Evolutionary conservation across 2,888 invertebrate genomes (phyloP).

Genomic region (Baronia brevicornis): DNA sequence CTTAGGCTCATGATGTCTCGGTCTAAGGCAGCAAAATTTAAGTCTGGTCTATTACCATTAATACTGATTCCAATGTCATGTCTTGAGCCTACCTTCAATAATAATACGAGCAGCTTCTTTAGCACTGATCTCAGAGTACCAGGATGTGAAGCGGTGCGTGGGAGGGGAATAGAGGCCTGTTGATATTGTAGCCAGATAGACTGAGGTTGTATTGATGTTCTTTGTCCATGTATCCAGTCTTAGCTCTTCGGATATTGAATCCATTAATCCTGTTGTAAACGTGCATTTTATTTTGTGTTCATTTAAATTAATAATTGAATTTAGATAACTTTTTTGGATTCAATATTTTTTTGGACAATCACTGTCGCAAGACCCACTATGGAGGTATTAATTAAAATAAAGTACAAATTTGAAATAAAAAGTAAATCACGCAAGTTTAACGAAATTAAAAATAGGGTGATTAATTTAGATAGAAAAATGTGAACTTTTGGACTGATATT

Average conservation of each 20-base stretch:
- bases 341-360: no score
- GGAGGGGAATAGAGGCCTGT: slow-evolving; percentile 58
- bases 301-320: neutral
- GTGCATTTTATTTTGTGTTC: neutral
- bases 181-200: slow-evolving; percentile 53
- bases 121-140: slow-evolving; percentile 50
- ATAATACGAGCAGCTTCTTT: slow-evolving; percentile 58
- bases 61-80: neutral
- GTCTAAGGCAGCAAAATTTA: no score
- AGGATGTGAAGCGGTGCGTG: slow-evolving; percentile 53
- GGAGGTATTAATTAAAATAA: no score
- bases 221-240: slow-evolving; percentile 59
- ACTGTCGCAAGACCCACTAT: no score
- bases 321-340: no score
- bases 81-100: slow-evolving; percentile 57
- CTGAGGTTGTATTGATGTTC: slow-evolving; percentile 58
- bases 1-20: no score
- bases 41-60: neutral
- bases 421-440: no score
- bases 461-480: no score
- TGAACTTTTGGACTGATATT: no score
- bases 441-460: no score
- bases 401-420: no score
- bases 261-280: slow-evolving; percentile 52
- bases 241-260: slow-evolving; percentile 58